A percentile compares a stretch with the other conserved stretches of the same genome.
Evolutionary conservation across 2,113 vertebrate genomes (phyloP).

Genomic region (Otis tarda): DNA sequence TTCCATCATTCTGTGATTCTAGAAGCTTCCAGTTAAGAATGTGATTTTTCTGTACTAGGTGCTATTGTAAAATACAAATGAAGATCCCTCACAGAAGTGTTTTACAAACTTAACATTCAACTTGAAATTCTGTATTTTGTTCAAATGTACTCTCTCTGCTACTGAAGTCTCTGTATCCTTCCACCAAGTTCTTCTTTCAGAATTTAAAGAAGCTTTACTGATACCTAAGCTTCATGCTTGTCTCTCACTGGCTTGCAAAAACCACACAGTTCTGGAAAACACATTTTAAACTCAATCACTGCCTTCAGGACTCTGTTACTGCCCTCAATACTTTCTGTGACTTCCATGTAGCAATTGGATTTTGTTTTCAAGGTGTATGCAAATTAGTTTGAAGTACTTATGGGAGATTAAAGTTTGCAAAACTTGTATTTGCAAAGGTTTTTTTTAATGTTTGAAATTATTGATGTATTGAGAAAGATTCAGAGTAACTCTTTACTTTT

Average conservation of each 20-base stretch:
- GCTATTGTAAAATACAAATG: background rate
- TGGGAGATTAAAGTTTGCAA: slow-evolving; percentile 5
- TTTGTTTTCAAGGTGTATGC: background rate
- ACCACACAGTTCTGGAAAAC: background rate
- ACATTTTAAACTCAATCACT: background rate
- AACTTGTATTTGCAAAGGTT: background rate
- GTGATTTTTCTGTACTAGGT: background rate
- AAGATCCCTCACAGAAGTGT: background rate
- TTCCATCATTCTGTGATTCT: too few species aligned
- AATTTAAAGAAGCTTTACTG: background rate
- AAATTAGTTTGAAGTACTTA: slow-evolving; percentile 19
- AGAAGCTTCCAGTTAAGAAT: background rate
- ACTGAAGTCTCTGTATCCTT: background rate
- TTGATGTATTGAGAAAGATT: background rate
- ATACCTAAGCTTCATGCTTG: background rate
- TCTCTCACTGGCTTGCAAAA: background rate
- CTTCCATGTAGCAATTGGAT: background rate
- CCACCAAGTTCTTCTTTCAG: background rate
- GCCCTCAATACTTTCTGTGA: background rate
- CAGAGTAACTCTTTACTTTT: background rate
- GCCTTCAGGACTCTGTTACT: background rate
- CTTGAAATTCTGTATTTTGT: background rate
- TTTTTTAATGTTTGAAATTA: background rate
- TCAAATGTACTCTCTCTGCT: background rate
- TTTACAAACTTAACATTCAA: background rate